Percentiles rank a stretch among this genome's conserved stretches.
phyloP scores from a whole-genome alignment of 2,797 vertebrate genomes.

The Margarornis squamiger region DNA sequence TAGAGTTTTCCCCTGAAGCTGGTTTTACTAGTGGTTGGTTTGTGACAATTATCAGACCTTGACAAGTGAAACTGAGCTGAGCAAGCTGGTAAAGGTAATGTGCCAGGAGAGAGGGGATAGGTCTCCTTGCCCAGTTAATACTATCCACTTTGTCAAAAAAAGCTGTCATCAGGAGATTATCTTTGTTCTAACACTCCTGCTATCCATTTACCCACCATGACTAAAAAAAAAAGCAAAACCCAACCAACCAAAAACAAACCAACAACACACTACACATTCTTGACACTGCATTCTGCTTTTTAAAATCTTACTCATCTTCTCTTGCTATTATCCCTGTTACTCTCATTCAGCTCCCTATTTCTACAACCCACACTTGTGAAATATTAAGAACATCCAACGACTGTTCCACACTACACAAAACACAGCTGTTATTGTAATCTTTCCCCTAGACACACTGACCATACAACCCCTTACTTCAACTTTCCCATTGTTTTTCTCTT shows the following conservation, averaged over 20 bases:
- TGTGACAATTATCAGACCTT: background rate
- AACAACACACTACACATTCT: background rate
- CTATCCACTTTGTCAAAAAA: background rate
- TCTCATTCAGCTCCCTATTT: background rate
- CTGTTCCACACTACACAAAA: background rate
- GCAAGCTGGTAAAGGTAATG: background rate
- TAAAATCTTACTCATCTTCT: background rate
- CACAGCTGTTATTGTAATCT: background rate
- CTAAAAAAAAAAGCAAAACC: background rate
- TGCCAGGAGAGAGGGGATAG: background rate
- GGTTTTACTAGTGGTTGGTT: background rate
- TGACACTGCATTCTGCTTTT: background rate
- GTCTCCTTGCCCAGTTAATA: background rate
- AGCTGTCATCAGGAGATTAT: background rate
- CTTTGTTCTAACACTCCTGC: background rate
- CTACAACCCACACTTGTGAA: background rate
- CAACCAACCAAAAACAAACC: background rate
- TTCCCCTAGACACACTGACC: background rate
- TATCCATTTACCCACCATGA: background rate
- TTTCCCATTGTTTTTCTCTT: background rate
- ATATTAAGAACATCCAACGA: fast-evolving
- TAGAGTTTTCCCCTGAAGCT: background rate
- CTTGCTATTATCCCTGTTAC: background rate
- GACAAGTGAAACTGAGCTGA: background rate
- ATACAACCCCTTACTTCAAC: background rate